phyloP scores from a whole-genome alignment of 2,888 invertebrate species.

The Cistogaster globosa region DNA sequence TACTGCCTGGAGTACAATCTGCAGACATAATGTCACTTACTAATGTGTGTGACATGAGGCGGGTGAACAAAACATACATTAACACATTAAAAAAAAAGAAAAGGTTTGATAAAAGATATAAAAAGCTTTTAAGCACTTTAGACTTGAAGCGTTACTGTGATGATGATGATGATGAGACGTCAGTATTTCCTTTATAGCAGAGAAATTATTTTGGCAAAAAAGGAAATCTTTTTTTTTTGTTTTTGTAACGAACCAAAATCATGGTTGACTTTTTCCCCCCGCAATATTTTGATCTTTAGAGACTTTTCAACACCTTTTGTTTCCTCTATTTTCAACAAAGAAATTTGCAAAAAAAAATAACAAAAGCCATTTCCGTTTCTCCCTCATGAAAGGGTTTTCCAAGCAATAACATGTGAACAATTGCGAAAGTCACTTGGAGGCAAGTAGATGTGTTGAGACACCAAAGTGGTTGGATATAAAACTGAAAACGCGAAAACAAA shows the following conservation, averaged over 20 bases:
- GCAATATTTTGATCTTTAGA: neutral
- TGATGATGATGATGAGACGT: slow-evolving; percentile 57
- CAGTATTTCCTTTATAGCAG: slow-evolving; percentile 56
- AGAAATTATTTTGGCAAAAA: slow-evolving; percentile 49
- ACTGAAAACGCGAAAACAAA: neutral
- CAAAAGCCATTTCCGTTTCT: slow-evolving; percentile 8
- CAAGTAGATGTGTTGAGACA: slow-evolving; percentile 36
- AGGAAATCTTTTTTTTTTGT: slow-evolving; percentile 32
- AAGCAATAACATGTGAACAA: slow-evolving; percentile 24
- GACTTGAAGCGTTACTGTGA: slow-evolving; percentile 47
- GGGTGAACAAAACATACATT: slow-evolving; percentile 24
- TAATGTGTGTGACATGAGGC: slow-evolving; percentile 58
- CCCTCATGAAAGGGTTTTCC: slow-evolving; percentile 11
- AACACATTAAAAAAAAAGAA: neutral
- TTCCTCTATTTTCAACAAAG: slow-evolving; percentile 4
- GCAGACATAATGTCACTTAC: slow-evolving; percentile 6
- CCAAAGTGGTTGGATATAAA: neutral
- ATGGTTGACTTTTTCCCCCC: neutral
- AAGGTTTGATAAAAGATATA: neutral
- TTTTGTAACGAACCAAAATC: slow-evolving; percentile 5
- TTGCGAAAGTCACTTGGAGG: slow-evolving; percentile 40
- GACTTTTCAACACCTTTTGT: slow-evolving; percentile 58
- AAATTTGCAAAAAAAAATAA: neutral
- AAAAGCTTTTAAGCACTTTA: slow-evolving; percentile 66
- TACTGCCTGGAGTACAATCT: slow-evolving; percentile 11